Evolutionary conservation across 2,113 vertebrate species (phyloP).

Genomic region (Brachyhypopomus occidentalis): DNA sequence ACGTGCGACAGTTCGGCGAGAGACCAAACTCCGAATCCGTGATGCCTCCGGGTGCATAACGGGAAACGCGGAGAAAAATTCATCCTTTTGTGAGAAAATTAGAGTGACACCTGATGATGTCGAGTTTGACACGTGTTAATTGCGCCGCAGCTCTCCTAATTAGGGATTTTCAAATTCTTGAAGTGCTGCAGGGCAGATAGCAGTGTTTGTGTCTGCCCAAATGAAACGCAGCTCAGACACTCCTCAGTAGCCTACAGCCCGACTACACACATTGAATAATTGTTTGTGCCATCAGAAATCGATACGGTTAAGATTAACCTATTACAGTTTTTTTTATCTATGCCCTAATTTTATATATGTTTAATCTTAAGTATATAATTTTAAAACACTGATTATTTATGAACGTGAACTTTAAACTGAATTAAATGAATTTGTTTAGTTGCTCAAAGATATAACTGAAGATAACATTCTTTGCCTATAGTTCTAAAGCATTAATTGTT

Average conservation of each 20-base stretch:
- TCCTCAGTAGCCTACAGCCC: background rate
- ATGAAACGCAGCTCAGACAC: conserved; percentile 33
- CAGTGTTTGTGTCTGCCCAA: conserved; percentile 69
- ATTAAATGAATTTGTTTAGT: too few species aligned
- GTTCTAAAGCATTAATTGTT: too few species aligned
- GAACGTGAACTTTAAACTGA: too few species aligned
- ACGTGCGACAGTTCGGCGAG: conserved; percentile 80
- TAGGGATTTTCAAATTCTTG: conserved; percentile 91
- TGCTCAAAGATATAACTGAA: too few species aligned
- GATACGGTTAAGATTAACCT: background rate
- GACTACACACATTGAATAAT: too few species aligned
- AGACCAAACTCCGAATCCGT: conserved; percentile 82
- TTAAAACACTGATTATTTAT: too few species aligned
- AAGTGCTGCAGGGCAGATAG: conserved; percentile 79
- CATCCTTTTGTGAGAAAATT: conserved; percentile 89
- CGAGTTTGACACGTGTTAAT: conserved; percentile 98
- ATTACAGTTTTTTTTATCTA: too few species aligned
- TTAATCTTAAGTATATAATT: too few species aligned
- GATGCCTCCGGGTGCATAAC: conserved; percentile 77
- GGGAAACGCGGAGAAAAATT: conserved; percentile 63
- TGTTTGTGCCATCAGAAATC: background rate
- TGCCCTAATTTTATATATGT: too few species aligned
- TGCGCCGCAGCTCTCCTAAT: conserved; percentile 93
- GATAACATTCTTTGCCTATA: too few species aligned
- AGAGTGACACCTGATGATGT: conserved; percentile 97